Evolutionary conservation across 2,113 vertebrate species (phyloP).

Genomic region (Callipepla californica): DNA sequence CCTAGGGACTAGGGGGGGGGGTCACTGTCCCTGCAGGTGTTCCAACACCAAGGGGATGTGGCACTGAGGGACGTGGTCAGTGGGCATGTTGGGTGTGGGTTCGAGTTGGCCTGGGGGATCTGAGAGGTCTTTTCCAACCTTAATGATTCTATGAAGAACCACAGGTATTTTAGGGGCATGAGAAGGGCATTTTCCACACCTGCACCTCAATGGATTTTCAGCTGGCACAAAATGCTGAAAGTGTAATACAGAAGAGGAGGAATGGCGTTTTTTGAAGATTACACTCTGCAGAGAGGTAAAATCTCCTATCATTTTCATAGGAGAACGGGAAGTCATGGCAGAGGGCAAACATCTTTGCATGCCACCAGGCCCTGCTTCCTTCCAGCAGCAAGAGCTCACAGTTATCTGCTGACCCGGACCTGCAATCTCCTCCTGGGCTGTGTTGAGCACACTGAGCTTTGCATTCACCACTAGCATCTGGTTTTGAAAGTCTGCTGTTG

Average conservation of each 20-base stretch:
- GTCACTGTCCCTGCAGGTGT: too few species aligned
- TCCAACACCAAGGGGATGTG: too few species aligned
- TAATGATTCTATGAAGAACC: neutral
- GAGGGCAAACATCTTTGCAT: neutral
- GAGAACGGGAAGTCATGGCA: neutral
- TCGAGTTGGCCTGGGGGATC: too few species aligned
- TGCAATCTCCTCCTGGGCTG: constrained; percentile 19
- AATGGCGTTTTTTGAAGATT: neutral
- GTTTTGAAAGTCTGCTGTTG: neutral
- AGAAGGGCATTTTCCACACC: neutral
- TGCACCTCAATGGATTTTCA: neutral
- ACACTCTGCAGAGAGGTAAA: neutral
- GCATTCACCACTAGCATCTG: constrained; percentile 8
- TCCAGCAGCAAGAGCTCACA: neutral
- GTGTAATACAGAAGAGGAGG: neutral
- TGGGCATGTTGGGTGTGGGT: too few species aligned
- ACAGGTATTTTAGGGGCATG: neutral
- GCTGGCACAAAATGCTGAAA: neutral
- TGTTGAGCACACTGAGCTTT: neutral
- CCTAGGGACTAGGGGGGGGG: too few species aligned
- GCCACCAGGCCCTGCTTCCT: neutral
- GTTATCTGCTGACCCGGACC: neutral
- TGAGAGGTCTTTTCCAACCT: too few species aligned
- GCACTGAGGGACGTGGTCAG: too few species aligned
- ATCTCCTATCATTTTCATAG: neutral